Base-by-base conservation (phyloP, 2,888 invertebrate genomes). In the Miltochrista miniata region DNA sequence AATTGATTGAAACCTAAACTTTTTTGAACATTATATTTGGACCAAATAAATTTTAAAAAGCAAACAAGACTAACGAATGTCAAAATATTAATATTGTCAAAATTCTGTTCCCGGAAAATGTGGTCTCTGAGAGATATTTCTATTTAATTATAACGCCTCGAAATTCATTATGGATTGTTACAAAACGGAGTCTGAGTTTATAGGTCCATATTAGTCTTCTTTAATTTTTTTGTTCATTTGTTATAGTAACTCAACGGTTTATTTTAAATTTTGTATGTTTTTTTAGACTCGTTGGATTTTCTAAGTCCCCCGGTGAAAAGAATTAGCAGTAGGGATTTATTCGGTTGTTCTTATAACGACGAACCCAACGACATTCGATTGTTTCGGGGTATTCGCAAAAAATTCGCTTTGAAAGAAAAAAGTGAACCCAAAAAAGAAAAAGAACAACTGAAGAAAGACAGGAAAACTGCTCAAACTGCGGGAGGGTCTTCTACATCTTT, bases 231-330 rank as follows among this genome's bases (percentile, higher is more conserved):
- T 44, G 36, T 48, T 44, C 15, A 24, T 55, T 48, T 30, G 13
- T 45, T 41, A 47, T 52, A 44, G 51, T n/a, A 11, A 15, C 29
- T 14, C 24, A 11, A 15, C 57, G 24, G 51, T 36, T 64, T 62
- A 63, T 64, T 75, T 72, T 62, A 65, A 61, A 67, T 70, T 66
- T 68, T 68, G 69, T 68, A 65, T 68, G 56, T 74, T 79, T 74
- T 71, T 80, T 62, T 83, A 88, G 87, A 83, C 68, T 77, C 78
- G 12, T 68, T 86, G 68, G 78, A 84, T 51, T 77, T 74, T 59
- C 63, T 83, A 47, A 75, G 76, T 68, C 81, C 79, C 10, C 74
- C 82, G 15, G 74, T 79, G 38, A 79, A 76, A 64, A 76, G 76
- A 60, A 46, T 46, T n/a, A 50, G 52, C 48, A 60, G 38, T 34